Evolutionary conservation across 2,113 vertebrate species (phyloP).

Genomic region (Halcyon malimbica): DNA sequence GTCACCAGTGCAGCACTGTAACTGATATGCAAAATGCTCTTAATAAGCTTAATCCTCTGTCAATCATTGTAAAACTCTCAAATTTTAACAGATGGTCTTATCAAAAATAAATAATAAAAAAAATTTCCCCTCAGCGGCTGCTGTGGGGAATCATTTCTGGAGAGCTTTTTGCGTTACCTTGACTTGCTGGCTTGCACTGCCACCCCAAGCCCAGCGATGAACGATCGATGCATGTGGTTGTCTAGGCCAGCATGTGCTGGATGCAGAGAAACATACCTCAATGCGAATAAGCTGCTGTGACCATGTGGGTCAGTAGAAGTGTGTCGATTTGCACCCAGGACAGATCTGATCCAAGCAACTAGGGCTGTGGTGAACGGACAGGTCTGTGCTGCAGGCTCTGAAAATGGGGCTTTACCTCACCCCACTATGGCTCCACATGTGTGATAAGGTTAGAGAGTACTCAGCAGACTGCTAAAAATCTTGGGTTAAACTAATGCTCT

Average conservation of each 20-base stretch:
- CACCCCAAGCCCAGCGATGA: not conserved
- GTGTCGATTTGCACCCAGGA: not conserved
- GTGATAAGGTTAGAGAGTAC: not conserved
- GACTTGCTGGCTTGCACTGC: conserved; percentile 8
- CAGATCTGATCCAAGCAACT: not conserved
- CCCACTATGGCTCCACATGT: fast-evolving
- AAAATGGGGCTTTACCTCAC: not conserved
- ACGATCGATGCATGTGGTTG: not conserved
- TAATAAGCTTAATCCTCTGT: not conserved
- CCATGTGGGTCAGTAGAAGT: not conserved
- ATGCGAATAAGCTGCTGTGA: not conserved
- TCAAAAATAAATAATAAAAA: not conserved
- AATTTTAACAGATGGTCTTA: not conserved
- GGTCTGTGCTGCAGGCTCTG: not conserved
- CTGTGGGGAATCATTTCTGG: not conserved
- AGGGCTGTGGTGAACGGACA: not conserved
- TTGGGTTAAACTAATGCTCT: not conserved
- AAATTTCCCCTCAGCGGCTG: not conserved
- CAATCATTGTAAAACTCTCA: not conserved
- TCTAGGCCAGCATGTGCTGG: not conserved
- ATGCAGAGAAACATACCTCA: not conserved
- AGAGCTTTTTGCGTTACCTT: not conserved
- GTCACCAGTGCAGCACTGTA: not conserved
- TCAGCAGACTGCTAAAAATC: not conserved
- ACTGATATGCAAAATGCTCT: not conserved